Evolutionary conservation across 30 jellyfish, hydroid and myxozoan genomes (phyloP).

Genomic region (Chironex yamaguchii): DNA sequence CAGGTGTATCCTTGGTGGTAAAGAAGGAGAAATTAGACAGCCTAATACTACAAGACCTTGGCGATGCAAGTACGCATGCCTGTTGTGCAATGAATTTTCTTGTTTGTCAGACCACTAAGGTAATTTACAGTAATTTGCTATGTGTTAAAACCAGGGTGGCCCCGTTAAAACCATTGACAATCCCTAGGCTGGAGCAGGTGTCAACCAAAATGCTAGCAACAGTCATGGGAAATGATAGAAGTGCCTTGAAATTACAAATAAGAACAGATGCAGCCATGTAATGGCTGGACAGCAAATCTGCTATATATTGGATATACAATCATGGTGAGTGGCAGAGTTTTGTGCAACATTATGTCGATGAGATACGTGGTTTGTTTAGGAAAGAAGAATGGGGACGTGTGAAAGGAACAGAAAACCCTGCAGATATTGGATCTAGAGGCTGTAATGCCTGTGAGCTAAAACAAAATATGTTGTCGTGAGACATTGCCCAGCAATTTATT

Average conservation of each 20-base stretch:
- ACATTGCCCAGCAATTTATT: conserved; percentile 9
- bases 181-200: conserved; percentile 1
- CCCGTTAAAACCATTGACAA: background rate
- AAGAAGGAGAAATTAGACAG: too few relatives aligned
- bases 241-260: background rate
- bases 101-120: background rate
- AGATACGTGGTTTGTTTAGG: background rate
- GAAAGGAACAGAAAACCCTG: conserved; percentile 48
- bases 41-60: background rate
- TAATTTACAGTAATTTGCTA: background rate
- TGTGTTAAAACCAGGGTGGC: background rate
- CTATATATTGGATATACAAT: conserved; percentile 29
- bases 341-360: conserved; percentile 56
- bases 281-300: conserved; percentile 46
- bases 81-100: background rate
- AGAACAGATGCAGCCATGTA: conserved; percentile 3
- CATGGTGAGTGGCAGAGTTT: conserved; percentile 50
- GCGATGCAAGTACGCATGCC: background rate
- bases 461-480: conserved; percentile 24
- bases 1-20: background rate
- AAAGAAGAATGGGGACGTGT: conserved; percentile 25
- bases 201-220: conserved; percentile 28
- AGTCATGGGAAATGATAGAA: conserved; percentile 13
- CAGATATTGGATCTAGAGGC: conserved; percentile 47
- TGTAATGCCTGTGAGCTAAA: too few relatives aligned